Evolutionary conservation across 2,888 invertebrate species (phyloP).

Genomic region (Drosophila mimetica): DNA sequence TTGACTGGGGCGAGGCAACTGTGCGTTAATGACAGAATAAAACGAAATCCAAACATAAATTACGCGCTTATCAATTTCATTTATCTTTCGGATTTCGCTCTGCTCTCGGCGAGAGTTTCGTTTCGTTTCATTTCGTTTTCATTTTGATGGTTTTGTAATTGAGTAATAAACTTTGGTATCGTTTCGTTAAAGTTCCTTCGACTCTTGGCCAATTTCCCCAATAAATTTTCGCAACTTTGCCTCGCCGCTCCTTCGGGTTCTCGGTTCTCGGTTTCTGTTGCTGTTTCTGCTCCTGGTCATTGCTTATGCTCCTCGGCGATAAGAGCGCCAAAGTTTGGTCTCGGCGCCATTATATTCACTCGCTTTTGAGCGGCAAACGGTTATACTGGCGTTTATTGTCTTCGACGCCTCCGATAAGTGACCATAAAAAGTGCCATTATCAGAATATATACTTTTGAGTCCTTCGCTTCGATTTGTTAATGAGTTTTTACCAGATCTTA

Average conservation of each 20-base stretch:
- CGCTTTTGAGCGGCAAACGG: slow-evolving; percentile 17
- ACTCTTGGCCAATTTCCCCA: slow-evolving; percentile 44
- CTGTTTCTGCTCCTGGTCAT: slow-evolving; percentile 3
- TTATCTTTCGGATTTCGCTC: slow-evolving; percentile 77
- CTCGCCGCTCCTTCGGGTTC: slow-evolving; percentile 12
- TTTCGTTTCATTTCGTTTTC: slow-evolving; percentile 49
- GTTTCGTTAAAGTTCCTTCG: slow-evolving; percentile 50
- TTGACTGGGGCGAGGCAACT: slow-evolving; percentile 56
- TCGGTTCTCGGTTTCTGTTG: not conserved
- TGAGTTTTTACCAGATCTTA: slow-evolving; percentile 40
- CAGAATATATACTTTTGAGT: slow-evolving; percentile 16
- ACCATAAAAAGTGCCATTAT: slow-evolving; percentile 64
- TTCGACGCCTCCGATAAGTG: slow-evolving; percentile 57
- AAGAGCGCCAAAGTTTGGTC: slow-evolving; percentile 25
- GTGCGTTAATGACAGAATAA: slow-evolving; percentile 79
- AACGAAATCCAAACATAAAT: slow-evolving; percentile 81
- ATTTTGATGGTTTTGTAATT: slow-evolving; percentile 80
- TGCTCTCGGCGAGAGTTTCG: slow-evolving; percentile 33
- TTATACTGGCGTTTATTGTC: slow-evolving; percentile 55
- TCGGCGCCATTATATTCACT: slow-evolving; percentile 31
- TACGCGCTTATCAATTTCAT: slow-evolving; percentile 81
- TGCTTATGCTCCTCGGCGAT: slow-evolving; percentile 12
- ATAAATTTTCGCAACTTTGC: slow-evolving; percentile 45
- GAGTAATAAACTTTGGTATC: slow-evolving; percentile 80
- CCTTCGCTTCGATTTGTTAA: slow-evolving; percentile 47